Base-by-base conservation (phyloP, 1,140 invertebrate species). In the Coptotermes formosanus region DNA sequence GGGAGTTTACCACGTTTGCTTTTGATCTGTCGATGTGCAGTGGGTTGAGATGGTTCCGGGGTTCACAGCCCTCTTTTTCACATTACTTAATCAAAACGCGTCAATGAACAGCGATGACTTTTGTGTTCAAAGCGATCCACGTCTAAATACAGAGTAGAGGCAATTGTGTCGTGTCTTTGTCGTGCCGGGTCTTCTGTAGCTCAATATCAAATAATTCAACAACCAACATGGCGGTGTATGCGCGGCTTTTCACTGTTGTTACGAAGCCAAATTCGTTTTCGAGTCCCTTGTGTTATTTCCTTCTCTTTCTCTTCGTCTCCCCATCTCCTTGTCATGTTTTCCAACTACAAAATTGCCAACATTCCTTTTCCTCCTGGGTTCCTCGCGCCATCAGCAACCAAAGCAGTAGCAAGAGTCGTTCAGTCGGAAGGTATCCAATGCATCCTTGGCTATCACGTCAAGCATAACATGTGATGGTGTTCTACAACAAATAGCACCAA, bases 301-400 rank as follows among this genome's bases (percentile, higher is more conserved):
- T 75, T 75, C 64, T 64, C 59, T 64, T 64, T 64, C 59, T 75
- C 64, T 75, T 75, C 82, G 32, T 43, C 82, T 43, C 82, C 23
- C 45, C n/a, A 38, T 48, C 82, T 43, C 38, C 38, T 44, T n/a
- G 45, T 83, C 82, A 25, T 44, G 38, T 83, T 83, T 83, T 45
- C 82, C 82, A 83, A 48, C 82, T 45, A 23, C 82, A 45, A 83
- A 83, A 83, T 83, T 83, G 82, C 82, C 82, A 83, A 45, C 82
- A 83, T 83, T 83, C 82, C 82, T 45, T 44, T 83, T 83, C 82
- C 43, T 83, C 82, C 43, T 83, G 82, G 82, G 30, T 83, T 44
- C 38, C 38, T 44, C 82, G 82, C 45, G 38, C 82, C 82, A 83
- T 43, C 82, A 83, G 12, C 45, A 83, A 83, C 82, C 82, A 83